These are phyloP conservation scores for Hemicentrotus pulcherrimus DNA, from an alignment of 35 echinoderm and acorn worm species.

Conservation along the genomic window DNA sequence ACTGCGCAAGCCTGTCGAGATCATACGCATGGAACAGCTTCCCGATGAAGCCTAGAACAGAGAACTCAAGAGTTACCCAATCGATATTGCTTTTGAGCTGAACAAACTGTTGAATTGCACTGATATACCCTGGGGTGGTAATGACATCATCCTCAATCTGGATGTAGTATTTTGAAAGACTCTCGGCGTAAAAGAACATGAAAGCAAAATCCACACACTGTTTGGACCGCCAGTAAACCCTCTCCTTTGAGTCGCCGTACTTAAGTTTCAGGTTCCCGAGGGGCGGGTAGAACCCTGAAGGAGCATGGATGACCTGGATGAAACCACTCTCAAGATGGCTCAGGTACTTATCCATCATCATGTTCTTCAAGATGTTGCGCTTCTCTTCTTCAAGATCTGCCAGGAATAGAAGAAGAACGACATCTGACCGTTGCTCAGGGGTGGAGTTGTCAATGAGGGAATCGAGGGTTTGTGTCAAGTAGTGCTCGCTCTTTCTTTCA, in stretches of 20 bases:
- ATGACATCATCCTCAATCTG: slow-evolving; percentile 96
- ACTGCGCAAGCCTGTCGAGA: slow-evolving; percentile 69
- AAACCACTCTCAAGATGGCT: slow-evolving; percentile 69
- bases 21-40: slow-evolving; percentile 79
- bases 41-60: slow-evolving; percentile 91
- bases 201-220: slow-evolving; percentile 94
- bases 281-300: slow-evolving; percentile 75
- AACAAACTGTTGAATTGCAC: slow-evolving; percentile 79
- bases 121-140: slow-evolving; percentile 76
- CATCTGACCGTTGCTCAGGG: slow-evolving; percentile 48
- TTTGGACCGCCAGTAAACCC: slow-evolving; percentile 85
- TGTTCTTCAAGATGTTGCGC: slow-evolving; percentile 50
- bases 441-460: slow-evolving; percentile 85
- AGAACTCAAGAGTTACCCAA: slow-evolving; percentile 86
- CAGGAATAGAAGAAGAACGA: slow-evolving; percentile 71
- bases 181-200: slow-evolving; percentile 78
- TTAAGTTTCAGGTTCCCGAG: slow-evolving; percentile 75
- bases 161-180: slow-evolving; percentile 83
- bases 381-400: slow-evolving; percentile 76
- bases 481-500: slow-evolving; percentile 68
- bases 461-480: slow-evolving; percentile 70
- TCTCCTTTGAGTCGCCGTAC: slow-evolving; percentile 75
- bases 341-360: slow-evolving; percentile 61
- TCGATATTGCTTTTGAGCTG: slow-evolving; percentile 54
- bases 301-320: slow-evolving; percentile 78